Percentiles rank a stretch among this genome's conserved stretches.
These are phyloP conservation scores for Metopia argyrocephala DNA, from an alignment of 2,888 invertebrate genomes.

Conservation along the genomic window DNA sequence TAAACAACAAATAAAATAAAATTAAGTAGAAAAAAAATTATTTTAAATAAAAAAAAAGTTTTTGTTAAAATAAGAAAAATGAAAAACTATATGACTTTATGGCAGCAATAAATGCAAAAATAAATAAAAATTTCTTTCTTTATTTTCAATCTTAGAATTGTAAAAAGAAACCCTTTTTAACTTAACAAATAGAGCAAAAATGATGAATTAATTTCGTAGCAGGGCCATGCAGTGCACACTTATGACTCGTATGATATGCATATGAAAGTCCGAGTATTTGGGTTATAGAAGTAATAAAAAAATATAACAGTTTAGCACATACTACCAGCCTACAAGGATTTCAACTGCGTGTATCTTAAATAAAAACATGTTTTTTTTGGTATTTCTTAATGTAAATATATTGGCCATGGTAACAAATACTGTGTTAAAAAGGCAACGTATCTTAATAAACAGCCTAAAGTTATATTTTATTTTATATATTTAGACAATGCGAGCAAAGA, in stretches of 20 bases:
- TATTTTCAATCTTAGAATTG: not conserved
- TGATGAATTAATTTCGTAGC: constrained; percentile 10
- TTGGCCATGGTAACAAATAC: too few relatives aligned
- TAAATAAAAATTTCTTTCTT: not conserved
- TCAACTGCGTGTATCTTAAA: not conserved
- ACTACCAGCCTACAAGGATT: not conserved
- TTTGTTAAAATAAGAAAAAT: too few relatives aligned
- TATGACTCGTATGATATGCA: not conserved
- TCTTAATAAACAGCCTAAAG: too few relatives aligned
- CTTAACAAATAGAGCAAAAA: constrained; percentile 49
- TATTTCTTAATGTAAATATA: not conserved
- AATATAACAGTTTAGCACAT: not conserved
- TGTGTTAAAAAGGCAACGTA: too few relatives aligned
- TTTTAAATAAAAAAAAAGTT: constrained; percentile 2
- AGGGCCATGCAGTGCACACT: too few relatives aligned
- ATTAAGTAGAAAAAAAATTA: not conserved
- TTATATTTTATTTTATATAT: too few relatives aligned
- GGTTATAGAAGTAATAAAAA: not conserved
- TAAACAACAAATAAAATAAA: not conserved
- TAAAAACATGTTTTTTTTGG: not conserved
- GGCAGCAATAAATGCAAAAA: not conserved
- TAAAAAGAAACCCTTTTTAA: not conserved
- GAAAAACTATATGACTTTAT: too few relatives aligned
- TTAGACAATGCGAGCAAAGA: too few relatives aligned
- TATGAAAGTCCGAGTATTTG: not conserved